These are phyloP conservation scores for Paramormyrops kingsleyae DNA, from an alignment of 2,113 vertebrate genomes.

Conservation along the genomic window DNA sequence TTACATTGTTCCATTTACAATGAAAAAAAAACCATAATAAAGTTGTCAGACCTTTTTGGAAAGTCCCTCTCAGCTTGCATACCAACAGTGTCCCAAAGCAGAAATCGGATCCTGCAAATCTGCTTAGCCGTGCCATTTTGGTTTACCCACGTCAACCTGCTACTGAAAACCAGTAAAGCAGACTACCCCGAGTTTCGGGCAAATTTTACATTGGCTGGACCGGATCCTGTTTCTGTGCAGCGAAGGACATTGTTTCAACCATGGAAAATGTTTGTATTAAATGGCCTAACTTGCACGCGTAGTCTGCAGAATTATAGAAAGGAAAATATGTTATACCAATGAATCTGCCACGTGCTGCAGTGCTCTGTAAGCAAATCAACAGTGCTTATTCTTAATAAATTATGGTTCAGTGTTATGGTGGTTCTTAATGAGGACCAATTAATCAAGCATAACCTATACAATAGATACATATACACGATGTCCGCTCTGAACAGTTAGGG, in stretches of 20 bases:
- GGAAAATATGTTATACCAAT: neutral
- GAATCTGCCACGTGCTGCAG: neutral
- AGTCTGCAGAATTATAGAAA: neutral
- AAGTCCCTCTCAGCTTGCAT: conserved; percentile 5
- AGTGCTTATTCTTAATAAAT: neutral
- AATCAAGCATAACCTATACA: neutral
- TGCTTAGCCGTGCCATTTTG: neutral
- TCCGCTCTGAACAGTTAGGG: neutral
- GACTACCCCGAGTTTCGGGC: neutral
- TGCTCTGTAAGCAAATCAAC: neutral
- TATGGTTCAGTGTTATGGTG: neutral
- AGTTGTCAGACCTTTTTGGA: neutral
- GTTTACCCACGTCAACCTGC: neutral
- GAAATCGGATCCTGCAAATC: conserved; percentile 10
- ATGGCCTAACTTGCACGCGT: neutral
- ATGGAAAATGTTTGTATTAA: neutral
- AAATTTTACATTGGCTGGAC: neutral
- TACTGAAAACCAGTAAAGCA: neutral
- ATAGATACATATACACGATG: neutral
- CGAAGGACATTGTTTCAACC: neutral
- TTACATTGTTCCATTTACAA: neutral
- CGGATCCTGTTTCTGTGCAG: neutral
- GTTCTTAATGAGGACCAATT: neutral
- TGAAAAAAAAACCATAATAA: conserved; percentile 3
- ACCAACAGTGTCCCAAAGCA: neutral